A percentile compares a stretch with the other conserved stretches of the same genome.
phyloP scores from a whole-genome alignment of 1,140 invertebrate genomes.

The Pogonomyrmex californicus region DNA sequence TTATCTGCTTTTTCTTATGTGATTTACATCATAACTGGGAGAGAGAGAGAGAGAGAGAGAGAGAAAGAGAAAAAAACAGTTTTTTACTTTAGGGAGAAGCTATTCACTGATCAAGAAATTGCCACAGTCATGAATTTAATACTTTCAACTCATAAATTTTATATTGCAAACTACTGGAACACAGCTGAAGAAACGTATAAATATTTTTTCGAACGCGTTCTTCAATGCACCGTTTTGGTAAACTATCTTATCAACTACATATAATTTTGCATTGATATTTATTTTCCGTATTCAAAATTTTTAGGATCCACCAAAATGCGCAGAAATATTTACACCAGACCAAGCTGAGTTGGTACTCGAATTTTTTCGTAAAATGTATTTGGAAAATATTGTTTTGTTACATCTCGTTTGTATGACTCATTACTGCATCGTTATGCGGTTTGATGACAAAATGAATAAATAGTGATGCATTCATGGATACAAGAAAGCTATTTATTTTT shows the following conservation, averaged over 20 bases:
- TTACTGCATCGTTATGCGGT: constrained; percentile 65
- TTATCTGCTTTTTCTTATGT: neutral
- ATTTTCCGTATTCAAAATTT: constrained; percentile 14
- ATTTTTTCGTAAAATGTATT: constrained; percentile 76
- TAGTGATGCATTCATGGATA: neutral
- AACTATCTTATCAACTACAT: constrained; percentile 8
- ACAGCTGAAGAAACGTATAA: constrained; percentile 73
- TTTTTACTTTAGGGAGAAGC: constrained; percentile 75
- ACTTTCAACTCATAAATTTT: constrained; percentile 78
- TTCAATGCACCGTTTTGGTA: constrained; percentile 73
- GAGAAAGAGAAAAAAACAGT: too few species aligned
- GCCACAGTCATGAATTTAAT: constrained; percentile 78
- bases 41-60: neutral
- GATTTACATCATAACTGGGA: neutral
- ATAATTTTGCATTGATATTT: neutral
- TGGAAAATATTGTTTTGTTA: constrained; percentile 78
- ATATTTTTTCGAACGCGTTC: constrained; percentile 77
- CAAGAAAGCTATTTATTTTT: constrained; percentile 36
- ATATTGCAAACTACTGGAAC: constrained; percentile 71
- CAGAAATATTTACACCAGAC: constrained; percentile 75
- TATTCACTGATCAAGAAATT: constrained; percentile 77
- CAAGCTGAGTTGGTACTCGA: constrained; percentile 75
- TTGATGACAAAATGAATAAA: constrained; percentile 4
- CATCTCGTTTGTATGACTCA: constrained; percentile 73
- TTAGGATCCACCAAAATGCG: constrained; percentile 78